phyloP scores from a whole-genome alignment of 2,888 invertebrate species.

The Plemyria rubiginata region DNA sequence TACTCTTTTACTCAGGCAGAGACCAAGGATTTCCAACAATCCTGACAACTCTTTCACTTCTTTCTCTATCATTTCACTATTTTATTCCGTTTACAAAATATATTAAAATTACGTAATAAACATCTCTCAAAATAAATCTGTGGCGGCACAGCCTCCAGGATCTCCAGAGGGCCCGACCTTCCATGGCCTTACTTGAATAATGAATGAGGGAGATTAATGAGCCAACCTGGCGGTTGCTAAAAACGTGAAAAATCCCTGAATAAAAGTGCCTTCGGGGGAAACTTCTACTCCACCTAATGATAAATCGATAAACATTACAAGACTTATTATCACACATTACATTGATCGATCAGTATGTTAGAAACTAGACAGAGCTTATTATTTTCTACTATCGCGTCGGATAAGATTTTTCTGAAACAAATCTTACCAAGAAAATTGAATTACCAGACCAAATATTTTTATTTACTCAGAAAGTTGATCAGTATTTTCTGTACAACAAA shows the following conservation, averaged over 20 bases:
- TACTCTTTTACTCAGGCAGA: too few relatives aligned
- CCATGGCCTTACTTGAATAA: conserved; percentile 39
- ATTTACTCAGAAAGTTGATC: conserved; percentile 1
- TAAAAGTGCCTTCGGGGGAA: conserved; percentile 28
- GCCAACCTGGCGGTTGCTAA: conserved; percentile 33
- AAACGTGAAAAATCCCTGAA: conserved; percentile 35
- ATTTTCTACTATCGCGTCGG: not conserved
- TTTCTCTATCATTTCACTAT: not conserved
- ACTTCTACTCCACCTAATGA: conserved; percentile 24
- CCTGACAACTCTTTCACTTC: too few relatives aligned
- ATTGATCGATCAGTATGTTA: conserved; percentile 9
- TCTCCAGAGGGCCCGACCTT: conserved; percentile 27
- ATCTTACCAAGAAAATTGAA: conserved; percentile 9
- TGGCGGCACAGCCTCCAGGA: conserved; percentile 15
- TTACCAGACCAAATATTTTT: not conserved
- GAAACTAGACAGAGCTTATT: not conserved
- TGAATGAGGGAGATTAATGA: conserved; percentile 40
- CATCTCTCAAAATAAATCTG: conserved; percentile 25
- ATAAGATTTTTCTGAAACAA: not conserved
- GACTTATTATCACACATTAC: conserved; percentile 6
- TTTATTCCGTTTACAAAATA: not conserved
- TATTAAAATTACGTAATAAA: conserved; percentile 8
- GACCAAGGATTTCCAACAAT: too few relatives aligned
- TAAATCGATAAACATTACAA: conserved; percentile 20
- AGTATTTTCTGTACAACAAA: conserved; percentile 1